Conservation (phyloP, 2,888 invertebrate genomes). For the Xylota sylvarum region DNA sequence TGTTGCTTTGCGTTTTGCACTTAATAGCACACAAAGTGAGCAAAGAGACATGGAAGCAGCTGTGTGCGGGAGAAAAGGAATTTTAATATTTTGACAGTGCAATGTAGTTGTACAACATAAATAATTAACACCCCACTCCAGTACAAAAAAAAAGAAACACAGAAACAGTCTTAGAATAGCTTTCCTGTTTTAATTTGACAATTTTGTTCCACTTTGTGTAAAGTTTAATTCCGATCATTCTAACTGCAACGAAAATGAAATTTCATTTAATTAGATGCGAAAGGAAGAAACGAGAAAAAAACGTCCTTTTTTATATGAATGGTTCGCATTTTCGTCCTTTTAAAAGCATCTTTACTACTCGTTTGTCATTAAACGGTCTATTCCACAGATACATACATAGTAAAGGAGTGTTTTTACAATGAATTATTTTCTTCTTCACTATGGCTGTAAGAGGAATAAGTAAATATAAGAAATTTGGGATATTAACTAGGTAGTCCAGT, state of each 20-base stretch:
- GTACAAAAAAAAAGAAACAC: conserved; percentile 17
- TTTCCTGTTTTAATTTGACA: conserved; percentile 8
- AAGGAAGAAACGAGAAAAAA: neutral
- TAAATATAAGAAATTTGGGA: too few species aligned
- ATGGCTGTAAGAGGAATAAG: too few species aligned
- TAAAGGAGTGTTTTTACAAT: too few species aligned
- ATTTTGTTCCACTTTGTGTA: conserved; percentile 8
- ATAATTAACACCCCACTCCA: conserved; percentile 37
- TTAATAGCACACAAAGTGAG: conserved; percentile 32
- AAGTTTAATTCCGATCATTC: conserved; percentile 3
- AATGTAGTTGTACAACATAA: conserved; percentile 29
- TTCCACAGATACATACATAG: too few species aligned
- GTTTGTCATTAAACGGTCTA: too few species aligned
- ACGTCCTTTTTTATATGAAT: too few species aligned
- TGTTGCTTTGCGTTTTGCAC: conserved; percentile 28
- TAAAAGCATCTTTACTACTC: too few species aligned
- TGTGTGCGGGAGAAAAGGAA: conserved; percentile 5
- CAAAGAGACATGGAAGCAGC: conserved; percentile 10
- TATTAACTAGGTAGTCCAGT: too few species aligned
- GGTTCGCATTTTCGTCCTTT: too few species aligned
- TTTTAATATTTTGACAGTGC: conserved; percentile 34
- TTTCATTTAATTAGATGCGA: conserved; percentile 5
- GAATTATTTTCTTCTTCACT: too few species aligned
- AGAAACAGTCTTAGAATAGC: neutral
- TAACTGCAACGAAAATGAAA: conserved; percentile 12